These are phyloP conservation scores for Mylabris sibirica DNA, from an alignment of 2,888 invertebrate species.

Conservation along the genomic window DNA sequence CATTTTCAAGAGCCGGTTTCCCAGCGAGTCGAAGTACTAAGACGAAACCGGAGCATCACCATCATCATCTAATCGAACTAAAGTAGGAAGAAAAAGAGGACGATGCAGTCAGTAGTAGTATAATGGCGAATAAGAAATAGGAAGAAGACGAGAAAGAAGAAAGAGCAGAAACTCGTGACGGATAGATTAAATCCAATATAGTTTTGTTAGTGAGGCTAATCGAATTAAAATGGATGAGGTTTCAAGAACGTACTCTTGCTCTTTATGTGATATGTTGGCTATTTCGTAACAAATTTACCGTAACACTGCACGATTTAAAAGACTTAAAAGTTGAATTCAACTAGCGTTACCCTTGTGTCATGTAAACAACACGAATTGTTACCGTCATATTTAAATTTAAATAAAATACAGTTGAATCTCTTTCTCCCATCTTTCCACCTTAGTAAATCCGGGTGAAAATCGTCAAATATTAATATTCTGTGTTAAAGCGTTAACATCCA, in stretches of 20 bases:
- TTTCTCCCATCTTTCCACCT: not conserved
- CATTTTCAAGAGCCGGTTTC: conserved; percentile 17
- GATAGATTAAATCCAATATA: conserved; percentile 5
- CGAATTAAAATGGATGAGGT: conserved; percentile 18
- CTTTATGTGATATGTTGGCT: not conserved
- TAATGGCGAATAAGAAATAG: not conserved
- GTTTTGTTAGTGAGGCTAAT: conserved; percentile 6
- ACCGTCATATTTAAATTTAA: conserved; percentile 1
- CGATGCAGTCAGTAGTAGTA: not conserved
- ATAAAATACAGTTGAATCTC: not conserved
- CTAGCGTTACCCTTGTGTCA: not conserved
- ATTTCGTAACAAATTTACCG: conserved; percentile 13
- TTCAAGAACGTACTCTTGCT: not conserved
- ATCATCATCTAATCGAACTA: not conserved
- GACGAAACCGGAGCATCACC: conserved; percentile 5
- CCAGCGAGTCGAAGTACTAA: not conserved
- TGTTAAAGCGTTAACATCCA: conserved; percentile 1
- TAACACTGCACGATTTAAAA: conserved; percentile 13
- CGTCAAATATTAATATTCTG: not conserved
- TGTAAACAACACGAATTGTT: not conserved
- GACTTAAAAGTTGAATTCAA: not conserved
- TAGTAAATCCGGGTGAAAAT: not conserved
- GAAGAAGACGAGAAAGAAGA: not conserved
- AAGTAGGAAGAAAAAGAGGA: not conserved
- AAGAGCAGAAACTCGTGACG: conserved; percentile 6